Conservation (phyloP, 2,113 vertebrate genomes). For the Trematocara stigmaticum region DNA sequence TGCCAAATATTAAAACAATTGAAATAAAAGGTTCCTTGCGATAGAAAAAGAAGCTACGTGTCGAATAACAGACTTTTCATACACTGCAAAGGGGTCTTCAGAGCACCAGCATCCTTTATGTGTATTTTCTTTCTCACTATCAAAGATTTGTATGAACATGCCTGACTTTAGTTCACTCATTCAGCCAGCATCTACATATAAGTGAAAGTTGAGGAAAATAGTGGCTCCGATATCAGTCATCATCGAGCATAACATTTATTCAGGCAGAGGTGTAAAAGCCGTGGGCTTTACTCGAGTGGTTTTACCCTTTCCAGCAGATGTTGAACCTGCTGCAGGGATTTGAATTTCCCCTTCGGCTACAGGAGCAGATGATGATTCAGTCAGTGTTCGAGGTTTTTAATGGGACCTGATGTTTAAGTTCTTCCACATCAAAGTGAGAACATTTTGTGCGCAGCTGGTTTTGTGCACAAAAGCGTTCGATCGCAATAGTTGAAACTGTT, state of each 20-base stretch:
- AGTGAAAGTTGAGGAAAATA: neutral
- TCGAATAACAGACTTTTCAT: neutral
- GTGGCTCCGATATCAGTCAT: neutral
- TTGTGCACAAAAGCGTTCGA: neutral
- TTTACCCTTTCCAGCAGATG: neutral
- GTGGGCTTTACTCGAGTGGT: neutral
- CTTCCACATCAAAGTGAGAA: neutral
- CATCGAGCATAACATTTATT: neutral
- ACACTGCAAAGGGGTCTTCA: neutral
- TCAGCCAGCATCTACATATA: neutral
- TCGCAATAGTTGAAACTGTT: rapidly evolving
- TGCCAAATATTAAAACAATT: neutral
- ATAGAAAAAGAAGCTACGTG: neutral
- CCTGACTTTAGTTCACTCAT: neutral
- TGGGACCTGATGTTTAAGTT: neutral
- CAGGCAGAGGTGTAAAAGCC: neutral
- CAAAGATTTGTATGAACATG: neutral
- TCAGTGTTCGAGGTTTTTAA: neutral
- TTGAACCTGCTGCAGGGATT: neutral
- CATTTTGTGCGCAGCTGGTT: rapidly evolving
- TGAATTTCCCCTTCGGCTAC: neutral
- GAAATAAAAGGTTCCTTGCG: neutral
- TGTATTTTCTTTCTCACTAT: neutral
- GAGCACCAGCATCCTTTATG: neutral
- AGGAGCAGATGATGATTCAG: neutral